These are phyloP conservation scores for Spodoptera picta DNA, from an alignment of 2,888 invertebrate species.

Conservation along the genomic window DNA sequence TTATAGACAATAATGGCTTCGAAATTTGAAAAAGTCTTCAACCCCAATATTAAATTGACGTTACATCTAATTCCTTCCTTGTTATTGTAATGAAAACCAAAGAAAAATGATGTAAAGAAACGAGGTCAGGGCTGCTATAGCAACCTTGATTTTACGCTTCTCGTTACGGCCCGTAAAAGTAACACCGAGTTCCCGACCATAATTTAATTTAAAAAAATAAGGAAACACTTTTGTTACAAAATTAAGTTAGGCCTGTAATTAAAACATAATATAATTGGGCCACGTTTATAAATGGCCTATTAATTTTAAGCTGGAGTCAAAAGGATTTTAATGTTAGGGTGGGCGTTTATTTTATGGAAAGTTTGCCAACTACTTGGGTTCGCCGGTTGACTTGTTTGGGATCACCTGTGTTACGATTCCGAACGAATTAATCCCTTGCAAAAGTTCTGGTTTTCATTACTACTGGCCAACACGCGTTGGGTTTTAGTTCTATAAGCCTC, in stretches of 20 bases:
- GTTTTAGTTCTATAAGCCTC: slow-evolving; percentile 44
- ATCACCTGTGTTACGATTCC: slow-evolving; percentile 64
- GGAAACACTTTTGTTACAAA: slow-evolving; percentile 56
- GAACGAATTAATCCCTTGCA: slow-evolving; percentile 68
- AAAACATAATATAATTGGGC: slow-evolving; percentile 69
- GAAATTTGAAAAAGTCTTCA: slow-evolving; percentile 1
- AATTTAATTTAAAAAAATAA: slow-evolving; percentile 58
- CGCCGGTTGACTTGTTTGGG: slow-evolving; percentile 62
- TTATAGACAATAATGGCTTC: no score
- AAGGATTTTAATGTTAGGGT: slow-evolving; percentile 69
- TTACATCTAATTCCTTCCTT: slow-evolving; percentile 1
- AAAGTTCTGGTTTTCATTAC: slow-evolving; percentile 72
- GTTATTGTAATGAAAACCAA: slow-evolving; percentile 18
- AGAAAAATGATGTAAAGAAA: slow-evolving; percentile 20
- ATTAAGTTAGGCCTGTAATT: slow-evolving; percentile 64
- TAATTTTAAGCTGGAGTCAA: slow-evolving; percentile 66
- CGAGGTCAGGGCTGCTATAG: slow-evolving; percentile 39
- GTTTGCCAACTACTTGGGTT: slow-evolving; percentile 63
- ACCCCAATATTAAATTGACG: background rate
- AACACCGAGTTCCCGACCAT: slow-evolving; percentile 44
- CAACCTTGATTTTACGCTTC: slow-evolving; percentile 51
- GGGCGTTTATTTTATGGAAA: slow-evolving; percentile 64
- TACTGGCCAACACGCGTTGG: slow-evolving; percentile 51
- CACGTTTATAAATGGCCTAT: slow-evolving; percentile 68
- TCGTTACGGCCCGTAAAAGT: slow-evolving; percentile 46